phyloP scores from a whole-genome alignment of 2,888 invertebrate genomes.

The Aleiodes testaceus region DNA sequence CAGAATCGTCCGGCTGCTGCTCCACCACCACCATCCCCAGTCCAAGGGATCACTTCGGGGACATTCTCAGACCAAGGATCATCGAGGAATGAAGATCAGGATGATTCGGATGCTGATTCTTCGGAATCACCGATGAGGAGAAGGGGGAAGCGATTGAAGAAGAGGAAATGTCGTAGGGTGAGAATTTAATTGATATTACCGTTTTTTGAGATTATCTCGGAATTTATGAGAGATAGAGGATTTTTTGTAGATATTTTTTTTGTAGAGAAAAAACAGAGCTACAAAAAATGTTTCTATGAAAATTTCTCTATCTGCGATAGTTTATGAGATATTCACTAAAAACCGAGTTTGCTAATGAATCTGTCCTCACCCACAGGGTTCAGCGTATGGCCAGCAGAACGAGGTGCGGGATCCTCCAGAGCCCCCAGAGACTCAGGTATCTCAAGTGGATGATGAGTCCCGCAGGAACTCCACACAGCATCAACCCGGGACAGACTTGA shows the following conservation, averaged over 20 bases:
- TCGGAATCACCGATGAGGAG: slow-evolving; percentile 57
- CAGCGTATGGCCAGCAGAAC: slow-evolving; percentile 68
- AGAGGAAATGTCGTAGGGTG: slow-evolving; percentile 61
- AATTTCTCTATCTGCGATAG: too few species aligned
- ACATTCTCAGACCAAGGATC: slow-evolving; percentile 9
- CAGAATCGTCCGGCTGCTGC: slow-evolving; percentile 24
- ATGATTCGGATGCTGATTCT: slow-evolving; percentile 53
- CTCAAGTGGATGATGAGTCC: slow-evolving; percentile 73
- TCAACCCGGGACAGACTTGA: slow-evolving; percentile 8
- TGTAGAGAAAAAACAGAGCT: too few species aligned
- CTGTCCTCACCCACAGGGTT: slow-evolving; percentile 54
- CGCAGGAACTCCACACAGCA: slow-evolving; percentile 50
- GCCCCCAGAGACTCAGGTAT: slow-evolving; percentile 79
- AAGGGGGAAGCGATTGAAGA: slow-evolving; percentile 65
- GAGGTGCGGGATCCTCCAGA: slow-evolving; percentile 75
- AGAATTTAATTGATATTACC: too few species aligned
- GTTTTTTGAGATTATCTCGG: too few species aligned
- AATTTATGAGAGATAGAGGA: too few species aligned
- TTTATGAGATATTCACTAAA: too few species aligned
- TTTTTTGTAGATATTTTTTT: too few species aligned
- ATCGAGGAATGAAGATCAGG: slow-evolving; percentile 45
- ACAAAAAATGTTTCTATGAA: too few species aligned
- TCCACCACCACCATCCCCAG: slow-evolving; percentile 48
- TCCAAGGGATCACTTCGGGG: slow-evolving; percentile 3
- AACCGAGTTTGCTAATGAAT: too few species aligned